phyloP scores from a whole-genome alignment of 2,888 invertebrate genomes.

The Candidula unifasciata region DNA sequence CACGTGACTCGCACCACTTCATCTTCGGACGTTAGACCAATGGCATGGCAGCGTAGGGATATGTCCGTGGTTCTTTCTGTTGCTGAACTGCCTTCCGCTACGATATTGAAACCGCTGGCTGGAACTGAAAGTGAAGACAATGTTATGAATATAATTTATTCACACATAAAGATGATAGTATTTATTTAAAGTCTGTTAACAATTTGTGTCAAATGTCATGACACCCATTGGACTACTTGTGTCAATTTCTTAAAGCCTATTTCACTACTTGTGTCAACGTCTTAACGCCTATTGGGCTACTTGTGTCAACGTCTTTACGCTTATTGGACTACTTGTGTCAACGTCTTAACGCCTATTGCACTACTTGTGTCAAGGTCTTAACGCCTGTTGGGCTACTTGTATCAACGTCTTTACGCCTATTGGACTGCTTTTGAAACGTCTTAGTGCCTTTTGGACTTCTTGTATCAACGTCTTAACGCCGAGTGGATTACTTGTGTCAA shows the following conservation, averaged over 20 bases:
- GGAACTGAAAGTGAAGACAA: conserved; percentile 26
- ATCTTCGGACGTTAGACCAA: conserved; percentile 21
- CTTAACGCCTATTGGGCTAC: neutral
- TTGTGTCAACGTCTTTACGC: neutral
- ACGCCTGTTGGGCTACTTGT: neutral
- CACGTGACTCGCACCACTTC: conserved; percentile 48
- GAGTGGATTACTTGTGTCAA: no score
- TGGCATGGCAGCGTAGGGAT: conserved; percentile 32
- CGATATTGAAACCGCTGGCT: neutral
- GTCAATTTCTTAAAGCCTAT: no score
- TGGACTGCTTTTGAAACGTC: no score
- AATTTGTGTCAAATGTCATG: neutral
- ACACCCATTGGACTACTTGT: no score
- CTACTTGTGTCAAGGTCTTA: neutral
- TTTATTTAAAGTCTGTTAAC: neutral
- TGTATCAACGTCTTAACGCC: no score
- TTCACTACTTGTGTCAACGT: neutral
- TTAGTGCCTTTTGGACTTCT: no score
- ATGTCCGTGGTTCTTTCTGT: conserved; percentile 34
- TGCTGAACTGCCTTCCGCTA: conserved; percentile 34
- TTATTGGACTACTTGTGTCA: no score
- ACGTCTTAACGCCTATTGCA: no score
- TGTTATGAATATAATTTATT: neutral
- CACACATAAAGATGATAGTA: neutral
- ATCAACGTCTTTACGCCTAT: neutral